Evolutionary conservation across 1,140 invertebrate genomes (phyloP).

Genomic region (Scaptomyza graminum): DNA sequence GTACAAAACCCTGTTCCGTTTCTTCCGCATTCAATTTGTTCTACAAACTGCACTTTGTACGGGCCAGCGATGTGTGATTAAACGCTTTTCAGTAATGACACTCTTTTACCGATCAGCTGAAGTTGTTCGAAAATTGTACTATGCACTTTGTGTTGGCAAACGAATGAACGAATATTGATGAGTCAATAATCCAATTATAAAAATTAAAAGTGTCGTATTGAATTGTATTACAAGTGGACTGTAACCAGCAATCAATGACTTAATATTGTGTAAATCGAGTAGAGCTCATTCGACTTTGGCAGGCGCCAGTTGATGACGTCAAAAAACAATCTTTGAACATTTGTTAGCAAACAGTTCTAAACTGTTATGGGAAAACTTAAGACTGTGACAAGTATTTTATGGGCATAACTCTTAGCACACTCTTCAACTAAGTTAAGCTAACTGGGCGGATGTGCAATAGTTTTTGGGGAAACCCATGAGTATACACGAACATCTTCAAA

Average conservation of each 20-base stretch:
- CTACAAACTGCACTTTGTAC: slow-evolving; percentile 25
- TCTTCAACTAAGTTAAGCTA: slow-evolving; percentile 7
- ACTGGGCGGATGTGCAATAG: slow-evolving; percentile 15
- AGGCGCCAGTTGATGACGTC: slow-evolving; percentile 13
- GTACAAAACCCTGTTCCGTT: slow-evolving; percentile 19
- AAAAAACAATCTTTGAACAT: slow-evolving; percentile 28
- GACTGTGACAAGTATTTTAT: slow-evolving; percentile 5
- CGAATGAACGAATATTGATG: slow-evolving; percentile 26
- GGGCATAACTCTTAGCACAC: neutral
- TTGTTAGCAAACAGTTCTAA: neutral
- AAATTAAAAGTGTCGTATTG: neutral
- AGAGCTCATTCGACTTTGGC: slow-evolving; percentile 26
- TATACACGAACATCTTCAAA: neutral
- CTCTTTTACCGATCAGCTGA: neutral
- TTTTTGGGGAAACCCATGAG: slow-evolving; percentile 16
- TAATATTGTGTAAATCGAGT: slow-evolving; percentile 22
- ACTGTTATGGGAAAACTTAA: neutral
- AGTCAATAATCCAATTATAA: slow-evolving; percentile 1
- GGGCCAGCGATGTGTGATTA: slow-evolving; percentile 6
- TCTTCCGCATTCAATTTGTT: slow-evolving; percentile 15
- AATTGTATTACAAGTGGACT: neutral
- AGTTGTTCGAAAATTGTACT: slow-evolving; percentile 14
- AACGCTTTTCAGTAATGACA: slow-evolving; percentile 9
- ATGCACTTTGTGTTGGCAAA: slow-evolving; percentile 32
- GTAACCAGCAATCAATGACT: slow-evolving; percentile 19